Evolutionary conservation across 1,140 invertebrate species (phyloP).

Genomic region (Temnothorax longispinosus): DNA sequence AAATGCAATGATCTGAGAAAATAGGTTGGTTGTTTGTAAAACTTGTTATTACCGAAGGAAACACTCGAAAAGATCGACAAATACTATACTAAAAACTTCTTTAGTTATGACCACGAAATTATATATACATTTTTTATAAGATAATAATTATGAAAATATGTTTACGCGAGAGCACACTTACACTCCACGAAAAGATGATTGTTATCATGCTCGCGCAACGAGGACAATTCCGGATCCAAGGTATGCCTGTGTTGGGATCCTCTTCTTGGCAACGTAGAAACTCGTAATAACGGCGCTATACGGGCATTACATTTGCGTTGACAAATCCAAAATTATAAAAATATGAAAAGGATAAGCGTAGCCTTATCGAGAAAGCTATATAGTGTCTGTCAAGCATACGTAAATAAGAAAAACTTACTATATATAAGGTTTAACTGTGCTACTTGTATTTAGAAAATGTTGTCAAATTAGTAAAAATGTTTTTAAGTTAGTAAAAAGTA

Average conservation of each 20-base stretch:
- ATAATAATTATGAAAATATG: constrained; percentile 26
- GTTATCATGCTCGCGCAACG: constrained; percentile 71
- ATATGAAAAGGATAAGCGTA: background rate
- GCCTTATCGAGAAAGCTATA: background rate
- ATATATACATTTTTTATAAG: background rate
- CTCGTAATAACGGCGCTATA: constrained; percentile 80
- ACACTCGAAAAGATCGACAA: background rate
- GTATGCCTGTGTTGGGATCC: constrained; percentile 77
- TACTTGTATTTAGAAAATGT: background rate
- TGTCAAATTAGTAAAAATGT: background rate
- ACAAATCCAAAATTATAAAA: constrained; percentile 24
- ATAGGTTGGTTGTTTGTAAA: background rate
- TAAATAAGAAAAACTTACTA: background rate
- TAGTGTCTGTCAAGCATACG: constrained; percentile 4
- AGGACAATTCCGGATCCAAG: constrained; percentile 75
- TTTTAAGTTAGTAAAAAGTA: background rate
- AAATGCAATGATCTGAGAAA: background rate
- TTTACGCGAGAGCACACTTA: constrained; percentile 74
- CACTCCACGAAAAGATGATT: constrained; percentile 72
- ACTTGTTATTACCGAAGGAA: background rate
- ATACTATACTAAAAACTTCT: background rate
- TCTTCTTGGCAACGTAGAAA: constrained; percentile 75
- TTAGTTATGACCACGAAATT: background rate
- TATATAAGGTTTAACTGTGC: background rate
- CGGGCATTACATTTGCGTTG: constrained; percentile 66